These are phyloP conservation scores for Phymastichus coffea DNA, from an alignment of 1,140 invertebrate species.

Conservation along the genomic window DNA sequence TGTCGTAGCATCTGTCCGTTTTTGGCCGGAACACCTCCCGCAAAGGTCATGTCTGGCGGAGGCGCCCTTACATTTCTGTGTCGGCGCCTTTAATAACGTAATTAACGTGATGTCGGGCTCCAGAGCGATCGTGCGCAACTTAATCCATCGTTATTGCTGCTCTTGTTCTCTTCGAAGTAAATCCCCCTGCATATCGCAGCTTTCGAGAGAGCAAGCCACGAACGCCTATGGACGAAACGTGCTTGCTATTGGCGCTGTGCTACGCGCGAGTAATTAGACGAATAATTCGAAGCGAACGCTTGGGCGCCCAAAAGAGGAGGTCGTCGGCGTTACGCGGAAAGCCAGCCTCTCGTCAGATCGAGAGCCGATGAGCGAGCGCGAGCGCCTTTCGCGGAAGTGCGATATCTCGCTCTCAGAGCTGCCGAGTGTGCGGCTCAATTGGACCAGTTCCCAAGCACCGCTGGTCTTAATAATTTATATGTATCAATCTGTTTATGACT, in stretches of 20 bases:
- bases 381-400: conserved; percentile 43
- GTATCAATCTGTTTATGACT: conserved; percentile 45
- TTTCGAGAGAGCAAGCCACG: no score
- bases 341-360: conserved; percentile 39
- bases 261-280: no score
- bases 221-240: no score
- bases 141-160: conserved; percentile 26
- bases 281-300: conserved; percentile 29
- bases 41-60: no score
- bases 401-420: conserved; percentile 47
- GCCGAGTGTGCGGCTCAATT: conserved; percentile 7
- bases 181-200: no score
- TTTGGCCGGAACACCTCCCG: no score
- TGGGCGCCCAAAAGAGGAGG: conserved; percentile 7
- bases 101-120: conserved; percentile 42
- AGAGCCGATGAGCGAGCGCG: conserved; percentile 20
- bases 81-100: conserved; percentile 43
- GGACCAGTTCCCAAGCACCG: conserved; percentile 39
- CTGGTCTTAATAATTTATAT: conserved; percentile 58
- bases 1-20: no score
- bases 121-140: conserved; percentile 3
- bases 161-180: no score
- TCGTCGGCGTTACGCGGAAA: conserved; percentile 6
- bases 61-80: no score
- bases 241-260: no score